phyloP scores from a whole-genome alignment of 64 coral and sea anemone genomes.

The Montipora sp. region DNA sequence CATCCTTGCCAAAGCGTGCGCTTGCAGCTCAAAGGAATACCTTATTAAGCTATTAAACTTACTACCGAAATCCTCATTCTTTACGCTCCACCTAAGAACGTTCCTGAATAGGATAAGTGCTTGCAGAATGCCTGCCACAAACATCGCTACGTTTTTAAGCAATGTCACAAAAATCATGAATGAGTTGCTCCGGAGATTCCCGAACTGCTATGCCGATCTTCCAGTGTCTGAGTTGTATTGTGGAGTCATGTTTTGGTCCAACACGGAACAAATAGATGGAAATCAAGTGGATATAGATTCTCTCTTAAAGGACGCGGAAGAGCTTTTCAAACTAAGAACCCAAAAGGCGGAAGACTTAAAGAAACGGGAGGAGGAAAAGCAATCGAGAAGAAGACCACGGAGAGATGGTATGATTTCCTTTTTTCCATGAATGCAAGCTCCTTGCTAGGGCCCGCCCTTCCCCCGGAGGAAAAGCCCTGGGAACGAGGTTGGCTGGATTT shows the following conservation, averaged over 20 bases:
- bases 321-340: constrained; percentile 22
- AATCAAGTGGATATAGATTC: background rate
- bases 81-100: constrained; percentile 3
- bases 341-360: constrained; percentile 57
- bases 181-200: constrained; percentile 27
- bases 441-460: too few species aligned
- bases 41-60: constrained; percentile 35
- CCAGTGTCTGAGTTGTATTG: constrained; percentile 22
- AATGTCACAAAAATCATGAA: constrained; percentile 38
- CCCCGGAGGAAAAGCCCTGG: too few species aligned
- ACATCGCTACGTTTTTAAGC: background rate
- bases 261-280: background rate
- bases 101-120: constrained; percentile 32
- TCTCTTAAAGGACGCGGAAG: background rate
- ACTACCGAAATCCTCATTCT: constrained; percentile 19
- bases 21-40: constrained; percentile 24
- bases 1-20: constrained; percentile 29
- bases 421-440: too few species aligned
- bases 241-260: background rate
- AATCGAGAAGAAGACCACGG: background rate
- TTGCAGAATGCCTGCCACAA: background rate
- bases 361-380: constrained; percentile 47
- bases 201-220: constrained; percentile 40
- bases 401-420: constrained; percentile 8
- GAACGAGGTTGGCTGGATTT: too few species aligned